phyloP scores from a whole-genome alignment of 2,797 vertebrate species.

The Dryobates pubescens region DNA sequence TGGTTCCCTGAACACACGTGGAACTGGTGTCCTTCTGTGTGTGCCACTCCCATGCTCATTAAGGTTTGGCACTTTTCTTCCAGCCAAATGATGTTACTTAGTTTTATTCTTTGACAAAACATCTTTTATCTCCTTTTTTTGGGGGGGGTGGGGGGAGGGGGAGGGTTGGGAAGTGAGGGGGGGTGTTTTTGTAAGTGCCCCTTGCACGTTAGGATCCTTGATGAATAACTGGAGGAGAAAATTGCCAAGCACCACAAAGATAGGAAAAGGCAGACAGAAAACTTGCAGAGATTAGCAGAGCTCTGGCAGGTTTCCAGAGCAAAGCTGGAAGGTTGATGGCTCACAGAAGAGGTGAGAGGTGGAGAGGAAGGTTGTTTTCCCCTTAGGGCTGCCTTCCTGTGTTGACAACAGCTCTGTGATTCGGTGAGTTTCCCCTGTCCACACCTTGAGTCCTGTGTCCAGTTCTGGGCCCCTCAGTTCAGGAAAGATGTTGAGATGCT shows the following conservation, averaged over 20 bases:
- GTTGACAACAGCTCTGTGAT: not conserved
- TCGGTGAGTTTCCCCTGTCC: not conserved
- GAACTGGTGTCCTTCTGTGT: not conserved
- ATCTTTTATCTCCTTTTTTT: not conserved
- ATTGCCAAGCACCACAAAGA: slow-evolving; percentile 36
- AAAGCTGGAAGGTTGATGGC: slow-evolving; percentile 13
- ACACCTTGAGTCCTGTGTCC: too few relatives aligned
- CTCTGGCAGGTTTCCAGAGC: slow-evolving; percentile 51
- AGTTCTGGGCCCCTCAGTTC: too few relatives aligned
- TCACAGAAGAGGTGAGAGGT: not conserved
- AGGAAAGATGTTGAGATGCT: too few relatives aligned
- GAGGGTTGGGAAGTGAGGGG: too few relatives aligned
- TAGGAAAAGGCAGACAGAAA: slow-evolving; percentile 56
- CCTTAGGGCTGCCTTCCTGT: slow-evolving; percentile 42
- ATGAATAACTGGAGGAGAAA: not conserved
- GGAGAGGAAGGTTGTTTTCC: slow-evolving; percentile 25
- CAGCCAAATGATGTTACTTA: not conserved
- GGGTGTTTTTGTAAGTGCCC: not conserved
- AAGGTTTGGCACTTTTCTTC: not conserved
- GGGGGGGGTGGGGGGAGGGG: too few relatives aligned
- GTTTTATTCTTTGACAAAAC: not conserved
- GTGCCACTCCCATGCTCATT: not conserved
- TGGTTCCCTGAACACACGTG: not conserved
- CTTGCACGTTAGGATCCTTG: not conserved
- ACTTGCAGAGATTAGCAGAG: slow-evolving; percentile 44